Conservation (phyloP, 2,888 invertebrate species). For the Apodemia hepburni region DNA sequence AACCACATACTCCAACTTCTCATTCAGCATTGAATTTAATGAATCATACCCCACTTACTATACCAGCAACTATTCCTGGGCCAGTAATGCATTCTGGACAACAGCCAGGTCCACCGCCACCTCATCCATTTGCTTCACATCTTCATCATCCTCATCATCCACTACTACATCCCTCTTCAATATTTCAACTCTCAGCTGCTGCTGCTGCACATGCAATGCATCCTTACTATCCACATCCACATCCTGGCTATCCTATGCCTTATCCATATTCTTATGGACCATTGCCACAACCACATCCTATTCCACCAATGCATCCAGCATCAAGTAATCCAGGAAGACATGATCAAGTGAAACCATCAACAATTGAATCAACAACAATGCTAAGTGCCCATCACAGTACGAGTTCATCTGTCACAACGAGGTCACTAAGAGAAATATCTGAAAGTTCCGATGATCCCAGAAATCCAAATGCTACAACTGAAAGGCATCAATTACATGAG, state of each 20-base stretch:
- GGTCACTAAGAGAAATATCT: conserved; percentile 81
- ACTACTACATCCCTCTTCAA: conserved; percentile 82
- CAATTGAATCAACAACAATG: conserved; percentile 84
- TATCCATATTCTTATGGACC: conserved; percentile 87
- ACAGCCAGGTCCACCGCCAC: conserved; percentile 84
- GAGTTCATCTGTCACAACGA: conserved; percentile 85
- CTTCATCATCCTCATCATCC: conserved; percentile 88
- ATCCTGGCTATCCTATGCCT: conserved; percentile 85
- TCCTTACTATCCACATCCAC: conserved; percentile 85
- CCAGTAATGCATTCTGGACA: conserved; percentile 88
- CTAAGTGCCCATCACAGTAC: conserved; percentile 86
- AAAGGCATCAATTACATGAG: conserved; percentile 82
- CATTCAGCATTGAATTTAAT: conserved; percentile 83
- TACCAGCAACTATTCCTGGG: conserved; percentile 83
- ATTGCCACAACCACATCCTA: conserved; percentile 86
- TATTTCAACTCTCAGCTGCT: conserved; percentile 81
- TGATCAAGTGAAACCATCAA: conserved; percentile 70
- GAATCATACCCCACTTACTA: conserved; percentile 80
- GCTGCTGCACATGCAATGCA: conserved; percentile 84
- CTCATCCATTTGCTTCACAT: conserved; percentile 82
- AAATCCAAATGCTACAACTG: conserved; percentile 69
- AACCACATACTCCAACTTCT: conserved; percentile 68
- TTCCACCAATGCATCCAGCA: conserved; percentile 82
- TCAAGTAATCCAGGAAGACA: conserved; percentile 68
- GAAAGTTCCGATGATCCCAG: conserved; percentile 73